Evolutionary conservation across 1,140 invertebrate genomes (phyloP), one percentile per base, ranked within the genome.

Genomic region (Macrobrachium nipponense): DNA sequence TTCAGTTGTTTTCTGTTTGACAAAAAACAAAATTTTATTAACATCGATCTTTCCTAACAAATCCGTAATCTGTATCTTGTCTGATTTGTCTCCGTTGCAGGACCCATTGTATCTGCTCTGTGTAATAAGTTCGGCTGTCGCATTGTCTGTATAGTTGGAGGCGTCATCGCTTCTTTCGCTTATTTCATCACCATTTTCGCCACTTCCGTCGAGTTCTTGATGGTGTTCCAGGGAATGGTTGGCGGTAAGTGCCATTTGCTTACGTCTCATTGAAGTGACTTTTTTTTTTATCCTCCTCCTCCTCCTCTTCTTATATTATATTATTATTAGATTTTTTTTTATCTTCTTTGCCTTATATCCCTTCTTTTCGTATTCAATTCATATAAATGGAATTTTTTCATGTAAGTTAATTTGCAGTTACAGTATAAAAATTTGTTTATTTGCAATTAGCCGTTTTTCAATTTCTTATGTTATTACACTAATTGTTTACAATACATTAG

Each of bases 111-210:
- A 79, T 98, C 97, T 89, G 97, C 97, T 51, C 92, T 99, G 90
- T 97, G 97, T 80, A 99, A 99, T 92, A 98, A 97, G 90, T 99
- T 95, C 91, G 98, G 98, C 11, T 99, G 98, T 91, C 94, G 98
- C 10, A 93, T 94, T 0, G 97, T 99, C 0, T 98, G 97, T 90
- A 96, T 99, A 80, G 94, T 95, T 0, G 89, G 89, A 11, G 88
- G 81, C 12, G 8, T 90, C 17, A 79, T 99, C 91, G 94, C 97
- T 20, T 92, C 98, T 15, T 96, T 96, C 87, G 96, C 95, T n/a
- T 95, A 97, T 90, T 96, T 97, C 88, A 94, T 94, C 20, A 96
- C 87, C 87, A 96, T 95, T n/a, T 95, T 97, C 90, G 96, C 97
- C 87, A 94, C 94, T 23, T 96, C 94, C 87, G 94, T 98, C 83